Evolutionary conservation across 1,140 invertebrate genomes (phyloP), one percentile per base, ranked within the genome.

Genomic region (Matsumurasca onukii): DNA sequence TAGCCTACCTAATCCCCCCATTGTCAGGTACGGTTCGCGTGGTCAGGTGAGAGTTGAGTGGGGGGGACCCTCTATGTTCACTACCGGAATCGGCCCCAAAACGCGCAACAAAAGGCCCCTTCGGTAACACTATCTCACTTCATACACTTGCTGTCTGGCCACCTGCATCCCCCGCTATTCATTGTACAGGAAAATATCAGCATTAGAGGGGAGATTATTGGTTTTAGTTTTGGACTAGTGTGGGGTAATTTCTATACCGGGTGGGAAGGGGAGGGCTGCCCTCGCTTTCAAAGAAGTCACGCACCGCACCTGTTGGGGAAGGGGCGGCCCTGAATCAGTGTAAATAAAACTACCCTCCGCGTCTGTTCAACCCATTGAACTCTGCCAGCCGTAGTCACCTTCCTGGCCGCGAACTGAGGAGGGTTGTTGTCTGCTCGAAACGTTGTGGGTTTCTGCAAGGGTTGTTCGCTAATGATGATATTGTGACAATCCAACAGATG

Each of bases 211-310:
- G 25, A 59, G 55, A 59, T 59, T 59, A 59, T 59, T 59, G 55
- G 55, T 59, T 59, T 59, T 59, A 59, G 55, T 59, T 59, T 59
- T 59, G 55, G 55, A 59, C 55, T 59, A 59, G 55, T 59, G 55
- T 59, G 55, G 55, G 55, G 55, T 59, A 59, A 59, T 59, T 59
- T 59, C 55, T 27, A 59, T 59, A 27, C 15, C 5, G 22, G 55
- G 55, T 15, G 55, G 55, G 25, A 17, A 39, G 55, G 22, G 55
- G 55, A 27, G 30, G 55, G 55, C 24, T 29, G 24, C 30, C 30
- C 30, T 59, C 24, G 24, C 30, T 59, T 59, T 59, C 24, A 59
- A 59, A 59, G 15, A 59, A 59, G 55, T 59, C 55, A 59, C 55
- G 55, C 55, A 59, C 55, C 3, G 55, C 55, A 59, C 55, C 55